Evolutionary conservation across 1,140 invertebrate species (phyloP), one percentile per base, ranked within the genome.

Genomic region (Bombus breviceps): DNA sequence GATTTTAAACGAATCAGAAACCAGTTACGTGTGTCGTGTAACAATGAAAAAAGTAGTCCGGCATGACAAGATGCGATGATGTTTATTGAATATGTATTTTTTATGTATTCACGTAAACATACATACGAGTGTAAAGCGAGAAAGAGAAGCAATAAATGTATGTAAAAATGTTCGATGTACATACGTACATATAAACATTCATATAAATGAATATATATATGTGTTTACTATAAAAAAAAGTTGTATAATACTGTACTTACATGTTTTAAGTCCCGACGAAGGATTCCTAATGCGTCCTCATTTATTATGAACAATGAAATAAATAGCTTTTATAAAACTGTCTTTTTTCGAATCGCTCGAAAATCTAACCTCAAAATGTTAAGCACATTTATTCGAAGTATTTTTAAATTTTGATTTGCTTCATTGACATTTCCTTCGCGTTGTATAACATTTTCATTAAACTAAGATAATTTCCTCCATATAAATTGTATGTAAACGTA

Each of bases 281-380:
- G 15, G 2, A 13, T 43, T 15, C 10, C 6, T 62, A 32, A 43
- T 12, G 25, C 1, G 9, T 57, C 25, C 18, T 28, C 57, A 43
- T 66, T 2, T 12, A 15, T 43, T 43, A 66, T 12, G 15, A 37
- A 32, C 18, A n/a, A 64, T 12, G 0, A 37, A 28, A 47, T 34
- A 32, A 41, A 41, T 22, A 34, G 28, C 6, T 22, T 18, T 3
- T 32, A 47, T 22, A 18, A 34, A 18, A 59, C 12, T 57, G 3
- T 66, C 2, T 37, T 41, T 18, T 3, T 37, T 22, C 4, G 3
- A 43, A 9, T 2, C 15, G 6, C 18, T 39, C 13, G 4, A 9
- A 28, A 68, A 41, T 32, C 47, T 83, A 83, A 83, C 81, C 81
- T 83, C 43, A 57, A 77, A 53, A 15, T 9, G 2, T n/a, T 53